Evolutionary conservation across 2,797 vertebrate species (phyloP), one percentile per base, ranked within the genome.

Genomic region (Aselliscus stoliczkanus): DNA sequence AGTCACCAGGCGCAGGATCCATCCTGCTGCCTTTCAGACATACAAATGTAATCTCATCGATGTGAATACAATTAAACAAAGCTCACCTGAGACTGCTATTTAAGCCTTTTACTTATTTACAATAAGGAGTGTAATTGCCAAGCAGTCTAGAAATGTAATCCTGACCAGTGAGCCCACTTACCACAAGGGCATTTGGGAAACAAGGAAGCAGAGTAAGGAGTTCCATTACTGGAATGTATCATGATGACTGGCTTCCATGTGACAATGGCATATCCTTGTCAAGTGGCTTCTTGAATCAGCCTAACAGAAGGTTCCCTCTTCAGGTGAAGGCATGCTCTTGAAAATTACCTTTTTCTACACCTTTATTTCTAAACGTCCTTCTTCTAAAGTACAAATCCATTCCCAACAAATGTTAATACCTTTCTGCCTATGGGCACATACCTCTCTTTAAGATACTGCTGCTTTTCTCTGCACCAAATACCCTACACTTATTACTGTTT

Each of bases 81-180:
- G 27, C 44, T 85, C 14, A 73, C 52, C 62, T 85, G 1, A 72
- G 42, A 73, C 29, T 82, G 31, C 60, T 52, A 17, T 81, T 87
- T 69, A 94, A 85, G 76, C 42, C 44, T 37, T 96, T 82, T 37
- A 39, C 39, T 77, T 79, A 94, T 60, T 77, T 64, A 91, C 10
- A 85, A 50, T 56, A 87, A 94, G 27, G 10, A 83, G 8, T 90
- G 21, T 92, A 90, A 92, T 14, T 84, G 76, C n/a, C 67, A 94
- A 62, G 29, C 8, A 37, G 17, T 80, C 27, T 79, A 75, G 77
- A 84, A 39, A 65, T 5, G 75, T 60, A 50, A 72, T 5, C 18
- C 27, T 82, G n/a, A n/a, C n/a, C n/a, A n/a, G n/a, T n/a, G n/a
- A n/a, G n/a, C n/a, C n/a, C n/a, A n/a, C n/a, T n/a, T n/a, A n/a